phyloP scores from a whole-genome alignment of 2,888 invertebrate genomes.

The Galerucella calmariensis region DNA sequence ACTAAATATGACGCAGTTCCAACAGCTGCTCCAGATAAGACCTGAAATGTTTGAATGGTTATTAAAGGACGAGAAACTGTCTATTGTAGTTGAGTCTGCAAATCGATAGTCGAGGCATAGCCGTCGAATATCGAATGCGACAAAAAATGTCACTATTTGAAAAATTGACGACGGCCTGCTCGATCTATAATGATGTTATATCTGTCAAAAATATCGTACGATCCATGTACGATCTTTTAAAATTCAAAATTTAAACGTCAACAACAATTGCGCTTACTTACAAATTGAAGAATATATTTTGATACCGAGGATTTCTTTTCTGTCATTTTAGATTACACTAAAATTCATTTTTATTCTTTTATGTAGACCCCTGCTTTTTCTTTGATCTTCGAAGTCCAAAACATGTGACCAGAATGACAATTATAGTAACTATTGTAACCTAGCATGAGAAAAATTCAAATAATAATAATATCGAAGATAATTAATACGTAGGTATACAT shows the following conservation, averaged over 20 bases:
- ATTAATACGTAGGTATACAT: conserved; percentile 54
- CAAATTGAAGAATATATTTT: background rate
- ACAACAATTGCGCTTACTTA: background rate
- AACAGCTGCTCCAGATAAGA: background rate
- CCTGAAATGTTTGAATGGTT: background rate
- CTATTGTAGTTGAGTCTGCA: too few species aligned
- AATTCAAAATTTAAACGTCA: background rate
- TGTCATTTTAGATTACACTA: background rate
- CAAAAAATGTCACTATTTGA: too few species aligned
- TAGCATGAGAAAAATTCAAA: background rate
- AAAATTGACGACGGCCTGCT: too few species aligned
- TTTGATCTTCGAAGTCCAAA: background rate
- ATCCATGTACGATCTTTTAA: too few species aligned
- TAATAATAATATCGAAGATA: background rate
- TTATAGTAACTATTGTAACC: conserved; percentile 8
- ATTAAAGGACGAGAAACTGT: too few species aligned
- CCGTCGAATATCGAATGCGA: too few species aligned
- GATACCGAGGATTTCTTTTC: background rate
- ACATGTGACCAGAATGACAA: background rate
- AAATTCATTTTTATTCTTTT: background rate
- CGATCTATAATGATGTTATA: too few species aligned
- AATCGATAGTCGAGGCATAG: too few species aligned
- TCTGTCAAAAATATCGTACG: too few species aligned
- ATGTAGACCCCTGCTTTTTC: background rate
- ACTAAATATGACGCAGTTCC: background rate